Evolutionary conservation across 2,113 vertebrate species (phyloP), one percentile per base, ranked within the genome.

Genomic region (Myodes glareolus): DNA sequence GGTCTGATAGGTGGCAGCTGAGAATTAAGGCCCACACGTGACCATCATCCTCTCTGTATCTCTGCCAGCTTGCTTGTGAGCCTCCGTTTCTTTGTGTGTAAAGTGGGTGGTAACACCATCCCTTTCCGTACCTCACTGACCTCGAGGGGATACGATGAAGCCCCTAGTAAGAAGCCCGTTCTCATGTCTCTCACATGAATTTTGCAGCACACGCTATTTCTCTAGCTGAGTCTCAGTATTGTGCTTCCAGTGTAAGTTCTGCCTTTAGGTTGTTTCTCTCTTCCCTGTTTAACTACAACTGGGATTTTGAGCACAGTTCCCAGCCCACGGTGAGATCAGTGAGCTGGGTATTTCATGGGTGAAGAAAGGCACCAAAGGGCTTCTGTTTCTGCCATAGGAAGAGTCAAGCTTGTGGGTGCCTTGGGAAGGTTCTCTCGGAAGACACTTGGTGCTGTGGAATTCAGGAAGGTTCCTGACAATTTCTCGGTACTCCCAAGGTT

Each of bases 21-120:
- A 2, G 61, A 29, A 25, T 17, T 68, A 81, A n/a, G 77, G n/a
- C 91, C 45, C 31, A 52, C 10, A 7, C 61, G 36, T 65, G 2
- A 21, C 81, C 52, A 11, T 33, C 14, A 3, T 16, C 36, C 5
- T 2, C 36, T 72, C 47, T 33, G 33, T 0, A 0, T 14, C 16
- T 5, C 0, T 0, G 72, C 23, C 11, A 72, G 31, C 33, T 47
- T 9, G 2, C 63, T 50, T 12, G 72, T 27, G 17, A 39, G 16
- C 65, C 63, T 88, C 42, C 0, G 25, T 94, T 36, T 87, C 45
- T 11, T 52, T 1, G 0, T 21, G 39, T 87, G 67, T 58, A 67
- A 17, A 68, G 21, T 19, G 12, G 3, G 17, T 77, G 63, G 0
- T 2, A 4, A 42, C 33, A 52, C 61, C 63, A 23, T 58, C 8